Base-by-base conservation (phyloP, 1,140 invertebrate species). In the Scaptodrosophila lebanonensis region DNA sequence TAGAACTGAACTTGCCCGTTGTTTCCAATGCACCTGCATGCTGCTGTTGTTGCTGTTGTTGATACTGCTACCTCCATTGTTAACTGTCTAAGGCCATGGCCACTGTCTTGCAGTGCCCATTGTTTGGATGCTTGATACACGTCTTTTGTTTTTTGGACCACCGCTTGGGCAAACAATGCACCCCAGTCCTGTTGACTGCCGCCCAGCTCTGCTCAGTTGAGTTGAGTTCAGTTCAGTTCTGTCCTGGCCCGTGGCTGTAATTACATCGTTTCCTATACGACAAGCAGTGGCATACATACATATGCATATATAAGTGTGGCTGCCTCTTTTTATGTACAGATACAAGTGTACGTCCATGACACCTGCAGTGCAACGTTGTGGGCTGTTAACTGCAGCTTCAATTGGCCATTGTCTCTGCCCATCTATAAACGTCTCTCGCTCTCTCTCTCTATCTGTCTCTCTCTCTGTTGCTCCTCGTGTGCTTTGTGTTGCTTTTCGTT, bases 261-360 rank as follows among this genome's bases (percentile, higher is more conserved):
- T 79, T 79, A 79, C 75, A 73, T 59, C 75, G 51, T 67, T 71
- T 66, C 63, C 72, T 49, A 39, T 42, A 29, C 50, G 22, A 25
- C 29, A 15, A 18, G 38, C 43, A 18, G 43, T 25, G 32, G 35
- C 57, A 25, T 22, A 27, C 35, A 12, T 57, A 49, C 63, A 65
- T 65, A 49, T 65, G 62, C 3, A 8, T 8, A 25, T n/a, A n/a
- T n/a, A n/a, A n/a, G n/a, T n/a, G n/a, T n/a, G n/a, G n/a, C n/a
- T n/a, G n/a, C n/a, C n/a, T n/a, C n/a, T n/a, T n/a, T n/a, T n/a
- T n/a, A n/a, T n/a, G n/a, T 3, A 25, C 22, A 25, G 8, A 25
- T 8, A 25, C 22, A 25, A 3, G 22, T 25, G 22, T 4, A 25
- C 22, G 22, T 8, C 22, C 22, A 3, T 25, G 22, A 25, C 22